Evolutionary conservation across 2,888 invertebrate genomes (phyloP).

Genomic region (Biston betularia): DNA sequence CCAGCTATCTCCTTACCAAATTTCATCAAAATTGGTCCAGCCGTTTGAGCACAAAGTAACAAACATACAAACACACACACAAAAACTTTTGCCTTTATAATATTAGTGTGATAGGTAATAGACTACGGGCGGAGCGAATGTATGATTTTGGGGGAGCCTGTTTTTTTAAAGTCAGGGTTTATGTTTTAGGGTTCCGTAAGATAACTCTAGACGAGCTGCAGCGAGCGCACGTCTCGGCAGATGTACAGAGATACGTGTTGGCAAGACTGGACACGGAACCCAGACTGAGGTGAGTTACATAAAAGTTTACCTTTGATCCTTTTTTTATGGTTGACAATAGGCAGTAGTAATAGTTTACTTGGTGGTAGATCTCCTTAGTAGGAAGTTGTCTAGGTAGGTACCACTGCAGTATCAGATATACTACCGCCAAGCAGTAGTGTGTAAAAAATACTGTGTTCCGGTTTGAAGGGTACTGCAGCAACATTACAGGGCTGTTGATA

Average conservation of each 20-base stretch:
- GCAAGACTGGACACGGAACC: constrained; percentile 96
- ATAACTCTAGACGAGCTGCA: constrained; percentile 96
- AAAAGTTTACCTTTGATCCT: not conserved
- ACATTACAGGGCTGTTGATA: too few relatives aligned
- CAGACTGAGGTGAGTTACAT: constrained; percentile 83
- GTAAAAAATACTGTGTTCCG: too few relatives aligned
- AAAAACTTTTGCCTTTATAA: too few relatives aligned
- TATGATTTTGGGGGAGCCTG: too few relatives aligned
- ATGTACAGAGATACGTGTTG: constrained; percentile 97
- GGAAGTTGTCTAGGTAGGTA: too few relatives aligned
- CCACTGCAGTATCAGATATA: too few relatives aligned
- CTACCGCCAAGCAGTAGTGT: too few relatives aligned
- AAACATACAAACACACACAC: too few relatives aligned
- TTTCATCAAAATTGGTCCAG: not conserved
- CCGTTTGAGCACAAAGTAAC: too few relatives aligned
- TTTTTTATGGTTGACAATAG: not conserved
- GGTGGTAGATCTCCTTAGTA: too few relatives aligned
- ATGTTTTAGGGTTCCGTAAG: constrained; percentile 91
- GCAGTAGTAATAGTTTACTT: not conserved
- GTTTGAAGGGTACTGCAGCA: too few relatives aligned
- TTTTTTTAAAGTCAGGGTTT: not conserved
- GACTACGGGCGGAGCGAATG: too few relatives aligned
- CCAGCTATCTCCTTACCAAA: not conserved
- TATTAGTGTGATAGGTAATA: not conserved
- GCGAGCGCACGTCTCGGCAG: constrained; percentile 95